phyloP scores from a whole-genome alignment of 37 sponge, comb jelly and placozoan genomes.

The Dysidea cf. avara region DNA sequence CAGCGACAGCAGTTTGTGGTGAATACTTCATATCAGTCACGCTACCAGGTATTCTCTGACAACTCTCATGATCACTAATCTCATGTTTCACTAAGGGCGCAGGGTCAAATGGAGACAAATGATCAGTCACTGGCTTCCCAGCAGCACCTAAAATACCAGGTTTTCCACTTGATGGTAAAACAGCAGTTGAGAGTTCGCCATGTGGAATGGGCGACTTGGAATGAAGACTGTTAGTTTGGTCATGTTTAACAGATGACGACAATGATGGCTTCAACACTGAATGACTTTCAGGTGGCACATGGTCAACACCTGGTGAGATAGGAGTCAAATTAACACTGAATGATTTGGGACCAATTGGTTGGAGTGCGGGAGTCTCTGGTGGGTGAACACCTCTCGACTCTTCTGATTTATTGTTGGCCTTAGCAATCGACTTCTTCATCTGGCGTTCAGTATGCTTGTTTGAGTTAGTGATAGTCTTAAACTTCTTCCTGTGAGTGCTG shows the following conservation, averaged over 20 bases:
- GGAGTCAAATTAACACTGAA: conserved; percentile 55
- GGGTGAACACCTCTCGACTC: conserved; percentile 3
- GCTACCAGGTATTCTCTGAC: too few relatives aligned
- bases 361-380: conserved; percentile 46
- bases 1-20: background rate
- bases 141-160: background rate
- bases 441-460: conserved; percentile 1
- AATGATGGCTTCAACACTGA: background rate
- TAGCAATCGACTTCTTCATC: background rate
- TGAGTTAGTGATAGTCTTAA: background rate
- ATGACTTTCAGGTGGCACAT: conserved; percentile 1
- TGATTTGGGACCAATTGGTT: conserved; percentile 4
- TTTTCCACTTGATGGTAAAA: background rate
- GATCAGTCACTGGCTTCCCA: too few relatives aligned
- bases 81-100: background rate
- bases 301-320: conserved; percentile 60
- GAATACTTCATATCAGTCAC: background rate
- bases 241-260: background rate
- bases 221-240: background rate
- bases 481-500: conserved; percentile 41
- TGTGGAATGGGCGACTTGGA: background rate
- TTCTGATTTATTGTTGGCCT: conserved; percentile 1
- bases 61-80: too few relatives aligned
- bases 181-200: background rate
- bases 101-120: background rate